Percentiles rank a stretch among this genome's conserved stretches.
phyloP scores from a whole-genome alignment of 2,797 vertebrate genomes.

The Urophycis tenuis region DNA sequence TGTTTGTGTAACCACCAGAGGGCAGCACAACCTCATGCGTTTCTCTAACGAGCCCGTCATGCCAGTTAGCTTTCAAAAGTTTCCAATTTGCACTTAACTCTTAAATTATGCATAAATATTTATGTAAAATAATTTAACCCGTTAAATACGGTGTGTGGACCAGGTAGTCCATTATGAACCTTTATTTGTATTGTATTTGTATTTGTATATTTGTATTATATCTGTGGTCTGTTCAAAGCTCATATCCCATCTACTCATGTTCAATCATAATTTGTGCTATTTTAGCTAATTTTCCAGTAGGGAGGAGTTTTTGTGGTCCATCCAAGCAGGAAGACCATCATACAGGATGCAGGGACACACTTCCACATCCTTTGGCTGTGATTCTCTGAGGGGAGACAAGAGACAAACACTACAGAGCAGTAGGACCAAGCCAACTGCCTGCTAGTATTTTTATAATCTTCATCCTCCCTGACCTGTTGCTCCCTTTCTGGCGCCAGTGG shows the following conservation, averaged over 20 bases:
- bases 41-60: not conserved
- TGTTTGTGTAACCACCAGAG: not conserved
- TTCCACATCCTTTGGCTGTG: slow-evolving; percentile 10
- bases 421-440: slow-evolving; percentile 70
- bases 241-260: not conserved
- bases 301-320: slow-evolving; percentile 13
- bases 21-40: not conserved
- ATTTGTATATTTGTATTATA: too few relatives aligned
- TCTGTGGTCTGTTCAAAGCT: not conserved
- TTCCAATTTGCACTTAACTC: not conserved
- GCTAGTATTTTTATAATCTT: slow-evolving; percentile 80
- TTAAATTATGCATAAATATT: not conserved
- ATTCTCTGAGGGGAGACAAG: not conserved
- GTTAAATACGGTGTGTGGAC: not conserved
- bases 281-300: not conserved
- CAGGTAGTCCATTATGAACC: not conserved
- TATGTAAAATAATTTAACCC: not conserved
- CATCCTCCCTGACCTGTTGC: slow-evolving; percentile 77
- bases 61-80: not conserved
- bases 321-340: slow-evolving; percentile 43
- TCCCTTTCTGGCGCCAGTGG: slow-evolving; percentile 76
- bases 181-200: not conserved
- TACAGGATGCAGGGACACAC: slow-evolving; percentile 42
- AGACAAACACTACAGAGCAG: slow-evolving; percentile 38
- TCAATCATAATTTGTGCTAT: not conserved